These are phyloP conservation scores for Petromus typicus DNA, from an alignment of 2,113 vertebrate species.

Conservation along the genomic window DNA sequence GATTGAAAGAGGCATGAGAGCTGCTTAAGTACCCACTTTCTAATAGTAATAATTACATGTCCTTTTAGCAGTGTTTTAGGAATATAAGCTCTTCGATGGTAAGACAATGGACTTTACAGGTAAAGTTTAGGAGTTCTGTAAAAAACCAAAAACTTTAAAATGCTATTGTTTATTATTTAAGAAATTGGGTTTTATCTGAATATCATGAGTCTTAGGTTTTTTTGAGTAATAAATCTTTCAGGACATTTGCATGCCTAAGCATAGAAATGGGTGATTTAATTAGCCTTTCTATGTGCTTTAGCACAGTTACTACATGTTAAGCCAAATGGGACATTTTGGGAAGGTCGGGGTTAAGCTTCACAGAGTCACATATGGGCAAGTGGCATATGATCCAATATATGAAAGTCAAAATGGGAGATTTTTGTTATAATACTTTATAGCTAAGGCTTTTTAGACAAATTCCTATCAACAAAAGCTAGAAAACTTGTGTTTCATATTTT, in stretches of 20 bases:
- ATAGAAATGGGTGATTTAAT: neutral
- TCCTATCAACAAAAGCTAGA: neutral
- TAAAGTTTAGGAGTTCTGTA: neutral
- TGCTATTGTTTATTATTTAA: neutral
- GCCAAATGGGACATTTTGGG: neutral
- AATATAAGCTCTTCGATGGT: neutral
- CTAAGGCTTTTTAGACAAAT: constrained; percentile 40
- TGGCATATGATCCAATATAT: constrained; percentile 11
- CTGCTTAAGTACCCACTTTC: neutral
- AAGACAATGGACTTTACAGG: neutral
- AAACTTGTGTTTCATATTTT: constrained; percentile 11
- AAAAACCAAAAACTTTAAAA: neutral
- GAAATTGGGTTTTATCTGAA: neutral
- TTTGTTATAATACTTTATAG: neutral
- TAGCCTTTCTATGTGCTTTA: neutral
- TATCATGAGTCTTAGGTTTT: neutral
- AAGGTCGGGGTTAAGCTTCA: neutral
- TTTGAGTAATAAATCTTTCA: neutral
- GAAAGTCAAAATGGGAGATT: neutral
- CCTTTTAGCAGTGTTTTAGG: neutral
- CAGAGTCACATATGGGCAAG: neutral
- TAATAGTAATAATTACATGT: neutral
- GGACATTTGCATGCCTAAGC: neutral
- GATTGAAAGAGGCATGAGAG: neutral
- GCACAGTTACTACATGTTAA: neutral